These are phyloP conservation scores for Euspilapteryx auroguttella DNA, from an alignment of 2,888 invertebrate genomes.

Conservation along the genomic window DNA sequence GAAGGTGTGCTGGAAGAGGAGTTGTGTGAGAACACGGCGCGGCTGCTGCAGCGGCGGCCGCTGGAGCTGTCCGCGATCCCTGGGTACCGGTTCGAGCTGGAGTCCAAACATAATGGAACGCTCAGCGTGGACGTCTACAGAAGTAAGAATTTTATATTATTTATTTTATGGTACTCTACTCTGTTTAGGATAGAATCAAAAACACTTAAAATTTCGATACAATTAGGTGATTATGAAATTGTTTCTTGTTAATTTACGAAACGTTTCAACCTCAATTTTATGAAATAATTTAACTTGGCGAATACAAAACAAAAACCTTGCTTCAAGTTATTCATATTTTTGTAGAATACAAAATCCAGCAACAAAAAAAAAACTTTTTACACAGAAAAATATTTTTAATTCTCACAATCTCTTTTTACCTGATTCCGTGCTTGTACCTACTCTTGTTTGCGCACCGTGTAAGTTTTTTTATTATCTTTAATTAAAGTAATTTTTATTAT, in stretches of 20 bases:
- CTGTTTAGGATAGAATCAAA: slow-evolving; percentile 3
- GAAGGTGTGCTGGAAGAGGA: slow-evolving; percentile 51
- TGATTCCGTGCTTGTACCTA: too few relatives aligned
- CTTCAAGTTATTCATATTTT: neutral
- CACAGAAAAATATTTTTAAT: too few relatives aligned
- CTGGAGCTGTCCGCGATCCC: slow-evolving; percentile 50
- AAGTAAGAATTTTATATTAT: slow-evolving; percentile 21
- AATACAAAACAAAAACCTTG: neutral
- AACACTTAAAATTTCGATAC: neutral
- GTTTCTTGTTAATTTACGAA: too few relatives aligned
- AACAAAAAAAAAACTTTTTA: too few relatives aligned
- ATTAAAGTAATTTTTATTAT: too few relatives aligned
- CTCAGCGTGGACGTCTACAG: slow-evolving; percentile 46
- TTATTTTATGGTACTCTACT: too few relatives aligned
- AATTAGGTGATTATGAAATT: too few relatives aligned
- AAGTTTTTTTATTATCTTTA: too few relatives aligned
- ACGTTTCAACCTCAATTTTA: too few relatives aligned
- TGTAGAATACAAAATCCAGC: neutral
- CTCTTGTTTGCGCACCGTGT: too few relatives aligned
- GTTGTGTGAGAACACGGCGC: slow-evolving; percentile 46
- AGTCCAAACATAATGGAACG: slow-evolving; percentile 52
- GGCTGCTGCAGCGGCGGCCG: slow-evolving; percentile 46
- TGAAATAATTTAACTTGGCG: neutral
- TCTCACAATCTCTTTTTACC: too few relatives aligned
- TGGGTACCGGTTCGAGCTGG: slow-evolving; percentile 48